These are phyloP conservation scores for Bradysia coprophila DNA, from an alignment of 1,140 invertebrate genomes.

Conservation along the genomic window DNA sequence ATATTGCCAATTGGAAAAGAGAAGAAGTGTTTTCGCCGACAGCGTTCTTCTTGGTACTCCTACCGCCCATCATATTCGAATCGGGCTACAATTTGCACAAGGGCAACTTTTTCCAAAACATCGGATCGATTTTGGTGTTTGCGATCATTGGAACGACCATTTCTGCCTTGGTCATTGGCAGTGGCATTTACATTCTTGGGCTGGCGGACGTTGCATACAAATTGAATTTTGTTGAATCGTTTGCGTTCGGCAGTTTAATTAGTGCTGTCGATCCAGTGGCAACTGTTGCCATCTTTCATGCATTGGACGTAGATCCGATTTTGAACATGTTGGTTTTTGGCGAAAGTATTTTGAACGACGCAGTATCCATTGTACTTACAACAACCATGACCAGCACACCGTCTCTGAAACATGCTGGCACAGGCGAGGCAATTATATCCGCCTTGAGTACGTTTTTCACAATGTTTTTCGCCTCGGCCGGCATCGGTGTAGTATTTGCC, in stretches of 20 bases:
- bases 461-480: slow-evolving; percentile 97
- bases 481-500: slow-evolving; percentile 90
- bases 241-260: slow-evolving; percentile 95
- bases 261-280: slow-evolving; percentile 98
- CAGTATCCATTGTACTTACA: slow-evolving; percentile 92
- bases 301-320: slow-evolving; percentile 85
- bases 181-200: slow-evolving; percentile 86
- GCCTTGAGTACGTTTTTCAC: slow-evolving; percentile 83
- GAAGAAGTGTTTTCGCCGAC: slow-evolving; percentile 95
- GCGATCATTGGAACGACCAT: slow-evolving; percentile 93
- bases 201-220: slow-evolving; percentile 76
- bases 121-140: slow-evolving; percentile 87
- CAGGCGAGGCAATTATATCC: slow-evolving; percentile 70
- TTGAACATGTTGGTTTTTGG: slow-evolving; percentile 98
- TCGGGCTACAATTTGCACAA: slow-evolving; percentile 97
- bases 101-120: slow-evolving; percentile 97
- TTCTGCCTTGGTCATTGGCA: slow-evolving; percentile 84
- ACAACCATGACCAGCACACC: slow-evolving; percentile 49
- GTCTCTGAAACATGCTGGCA: slow-evolving; percentile 22
- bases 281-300: slow-evolving; percentile 95
- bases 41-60: slow-evolving; percentile 86
- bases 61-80: slow-evolving; percentile 99
- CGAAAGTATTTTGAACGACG: slow-evolving; percentile 95
- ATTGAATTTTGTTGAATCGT: slow-evolving; percentile 86
- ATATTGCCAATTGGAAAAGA: slow-evolving; percentile 85